phyloP scores from a whole-genome alignment of 1,140 invertebrate species.

The Luehdorfia chinensis region DNA sequence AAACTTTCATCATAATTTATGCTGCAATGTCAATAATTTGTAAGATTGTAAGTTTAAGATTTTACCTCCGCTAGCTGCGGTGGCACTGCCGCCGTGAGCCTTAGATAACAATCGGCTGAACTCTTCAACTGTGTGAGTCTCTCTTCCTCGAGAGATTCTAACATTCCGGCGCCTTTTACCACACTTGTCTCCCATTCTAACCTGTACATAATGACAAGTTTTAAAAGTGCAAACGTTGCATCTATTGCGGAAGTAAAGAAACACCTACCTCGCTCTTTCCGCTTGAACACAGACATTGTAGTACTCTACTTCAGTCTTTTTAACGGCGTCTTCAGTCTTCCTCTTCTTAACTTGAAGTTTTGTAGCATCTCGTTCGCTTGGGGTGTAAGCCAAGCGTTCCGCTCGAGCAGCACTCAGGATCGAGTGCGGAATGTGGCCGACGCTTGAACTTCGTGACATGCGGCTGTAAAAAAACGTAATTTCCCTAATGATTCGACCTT shows the following conservation, averaged over 20 bases:
- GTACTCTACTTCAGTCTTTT: constrained; percentile 95
- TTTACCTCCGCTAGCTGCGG: constrained; percentile 80
- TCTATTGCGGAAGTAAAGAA: neutral
- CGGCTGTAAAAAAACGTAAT: constrained; percentile 48
- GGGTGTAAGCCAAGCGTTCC: constrained; percentile 39
- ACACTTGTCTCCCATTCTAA: constrained; percentile 95
- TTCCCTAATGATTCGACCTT: constrained; percentile 22
- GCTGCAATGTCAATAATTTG: too few species aligned
- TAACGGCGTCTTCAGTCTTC: constrained; percentile 93
- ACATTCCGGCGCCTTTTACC: constrained; percentile 85
- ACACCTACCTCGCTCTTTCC: constrained; percentile 85
- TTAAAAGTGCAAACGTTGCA: constrained; percentile 9
- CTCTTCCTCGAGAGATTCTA: constrained; percentile 93
- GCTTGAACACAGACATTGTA: constrained; percentile 93
- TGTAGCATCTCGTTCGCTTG: constrained; percentile 76
- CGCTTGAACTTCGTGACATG: constrained; percentile 65
- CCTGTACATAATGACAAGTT: constrained; percentile 61
- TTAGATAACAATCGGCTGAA: constrained; percentile 81
- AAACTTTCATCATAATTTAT: neutral
- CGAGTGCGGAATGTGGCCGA: constrained; percentile 67
- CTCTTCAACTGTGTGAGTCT: constrained; percentile 87
- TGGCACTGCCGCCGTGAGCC: constrained; percentile 85
- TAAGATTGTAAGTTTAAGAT: too few species aligned
- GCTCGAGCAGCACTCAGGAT: constrained; percentile 62
- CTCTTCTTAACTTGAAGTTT: constrained; percentile 92